Base-by-base conservation (phyloP, 2,113 vertebrate genomes). In the Fukomys damarensis region DNA sequence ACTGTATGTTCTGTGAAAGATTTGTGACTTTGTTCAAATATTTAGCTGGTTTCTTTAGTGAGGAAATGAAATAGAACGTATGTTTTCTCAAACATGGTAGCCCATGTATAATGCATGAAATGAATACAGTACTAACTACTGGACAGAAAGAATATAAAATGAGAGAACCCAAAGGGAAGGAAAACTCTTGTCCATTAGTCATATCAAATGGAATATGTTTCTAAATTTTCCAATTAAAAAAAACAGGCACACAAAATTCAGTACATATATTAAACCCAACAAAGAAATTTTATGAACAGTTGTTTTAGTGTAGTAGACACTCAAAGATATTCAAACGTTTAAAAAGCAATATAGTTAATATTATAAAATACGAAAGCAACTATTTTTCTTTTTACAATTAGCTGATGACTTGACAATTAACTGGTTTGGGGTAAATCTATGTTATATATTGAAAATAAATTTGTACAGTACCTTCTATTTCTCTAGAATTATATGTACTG, bases 401-500 rank as follows among this genome's bases (percentile, higher is more conserved):
- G 74, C 13, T 86, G 46, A 61, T 94, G 0, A 91, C 41, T 91
- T 24, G 52, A 92, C 80, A 92, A 76, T 28, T 82, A 81, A n/a
- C 28, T 49, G 14, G 43, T 93, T 94, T 94, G 9, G 28, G 58
- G 46, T 82, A 82, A 94, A 85, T 92, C 11, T 72, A 43, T 77
- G 17, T 49, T 90, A 46, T 12, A 93, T 8, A 79, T 2, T 89
- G 26, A 19, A 94, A 74, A 24, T 35, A 83, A 91, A 66, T 43
- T 93, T 93, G 81, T 9, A 52, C 52, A 28, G 3, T 8, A 88
- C 88, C 46, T 77, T 56, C 46, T 82, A 93, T 43, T 83, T 16
- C 93, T 93, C 49, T 66, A 91, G 38, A 95, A 96, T 86, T 87
- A 63, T 49, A 66, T 68, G n/a, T 81, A 54, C 54, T 95, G 85